A percentile compares a stretch with the other conserved stretches of the same genome.
Evolutionary conservation across 2,888 invertebrate species (phyloP).

Genomic region (Hirtodrosophila trivittata): DNA sequence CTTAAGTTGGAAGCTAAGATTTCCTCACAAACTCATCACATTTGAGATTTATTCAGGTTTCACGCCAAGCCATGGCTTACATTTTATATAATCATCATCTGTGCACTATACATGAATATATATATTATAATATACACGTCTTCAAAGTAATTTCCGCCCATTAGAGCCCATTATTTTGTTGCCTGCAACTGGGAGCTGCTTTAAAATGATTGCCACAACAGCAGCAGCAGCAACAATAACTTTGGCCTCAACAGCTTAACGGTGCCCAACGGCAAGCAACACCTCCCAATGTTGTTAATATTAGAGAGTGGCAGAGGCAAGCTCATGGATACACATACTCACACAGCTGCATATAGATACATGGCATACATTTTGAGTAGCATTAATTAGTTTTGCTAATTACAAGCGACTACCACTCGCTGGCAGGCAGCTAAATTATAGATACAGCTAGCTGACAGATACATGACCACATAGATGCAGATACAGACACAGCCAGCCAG

Average conservation of each 20-base stretch:
- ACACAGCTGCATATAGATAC: conserved; percentile 23
- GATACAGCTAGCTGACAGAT: conserved; percentile 30
- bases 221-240: conserved; percentile 5
- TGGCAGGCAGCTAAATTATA: conserved; percentile 3
- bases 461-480: conserved; percentile 6
- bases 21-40: too few relatives aligned
- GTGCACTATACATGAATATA: too few relatives aligned
- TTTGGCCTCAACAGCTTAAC: conserved; percentile 26
- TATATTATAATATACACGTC: too few relatives aligned
- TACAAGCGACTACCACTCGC: conserved; percentile 42
- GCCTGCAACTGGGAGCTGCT: conserved; percentile 36
- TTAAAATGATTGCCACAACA: conserved; percentile 48
- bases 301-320: conserved; percentile 14
- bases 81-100: too few relatives aligned
- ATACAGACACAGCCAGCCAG: conserved; percentile 11
- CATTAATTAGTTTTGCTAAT: conserved; percentile 72
- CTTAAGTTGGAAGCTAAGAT: too few relatives aligned
- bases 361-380: conserved; percentile 51
- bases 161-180: neutral
- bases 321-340: conserved; percentile 6
- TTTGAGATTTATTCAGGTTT: too few relatives aligned
- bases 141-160: conserved; percentile 17
- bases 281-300: conserved; percentile 28
- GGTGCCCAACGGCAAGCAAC: conserved; percentile 41
- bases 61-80: too few relatives aligned